phyloP scores from a whole-genome alignment of 2,113 vertebrate species.

The Myiagra hebetior region DNA sequence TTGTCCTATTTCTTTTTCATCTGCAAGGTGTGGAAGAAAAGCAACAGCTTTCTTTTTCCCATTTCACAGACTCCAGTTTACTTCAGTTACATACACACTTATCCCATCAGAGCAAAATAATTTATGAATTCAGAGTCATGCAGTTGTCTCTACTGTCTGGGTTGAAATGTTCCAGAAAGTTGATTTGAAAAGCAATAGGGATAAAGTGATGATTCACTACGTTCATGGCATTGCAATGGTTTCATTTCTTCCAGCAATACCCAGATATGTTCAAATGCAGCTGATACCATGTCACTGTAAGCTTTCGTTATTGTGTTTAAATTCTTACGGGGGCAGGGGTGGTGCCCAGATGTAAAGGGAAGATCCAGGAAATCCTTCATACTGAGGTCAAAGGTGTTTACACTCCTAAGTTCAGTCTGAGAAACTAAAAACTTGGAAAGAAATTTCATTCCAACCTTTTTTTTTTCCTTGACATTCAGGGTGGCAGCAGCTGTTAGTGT shows the following conservation, averaged over 20 bases:
- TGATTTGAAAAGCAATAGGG: not conserved
- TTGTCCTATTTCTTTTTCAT: not conserved
- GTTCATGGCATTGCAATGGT: not conserved
- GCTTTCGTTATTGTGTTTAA: not conserved
- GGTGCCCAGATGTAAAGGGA: not conserved
- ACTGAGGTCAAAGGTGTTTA: not conserved
- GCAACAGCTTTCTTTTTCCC: not conserved
- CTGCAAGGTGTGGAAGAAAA: not conserved
- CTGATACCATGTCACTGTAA: not conserved
- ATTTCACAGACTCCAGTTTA: not conserved
- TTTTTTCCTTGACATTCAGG: not conserved
- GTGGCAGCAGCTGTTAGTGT: not conserved
- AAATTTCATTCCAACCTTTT: not conserved
- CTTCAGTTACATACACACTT: not conserved
- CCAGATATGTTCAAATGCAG: not conserved
- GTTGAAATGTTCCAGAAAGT: not conserved
- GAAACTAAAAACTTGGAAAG: not conserved
- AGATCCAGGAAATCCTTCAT: not conserved
- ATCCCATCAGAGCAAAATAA: not conserved
- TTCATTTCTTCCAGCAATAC: not conserved
- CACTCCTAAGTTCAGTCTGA: not conserved
- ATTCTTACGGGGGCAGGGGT: fast-evolving
- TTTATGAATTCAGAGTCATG: not conserved
- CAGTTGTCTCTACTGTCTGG: not conserved
- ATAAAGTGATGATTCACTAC: not conserved